Base-by-base conservation (phyloP, 2,113 vertebrate genomes). In the Octodon degus region DNA sequence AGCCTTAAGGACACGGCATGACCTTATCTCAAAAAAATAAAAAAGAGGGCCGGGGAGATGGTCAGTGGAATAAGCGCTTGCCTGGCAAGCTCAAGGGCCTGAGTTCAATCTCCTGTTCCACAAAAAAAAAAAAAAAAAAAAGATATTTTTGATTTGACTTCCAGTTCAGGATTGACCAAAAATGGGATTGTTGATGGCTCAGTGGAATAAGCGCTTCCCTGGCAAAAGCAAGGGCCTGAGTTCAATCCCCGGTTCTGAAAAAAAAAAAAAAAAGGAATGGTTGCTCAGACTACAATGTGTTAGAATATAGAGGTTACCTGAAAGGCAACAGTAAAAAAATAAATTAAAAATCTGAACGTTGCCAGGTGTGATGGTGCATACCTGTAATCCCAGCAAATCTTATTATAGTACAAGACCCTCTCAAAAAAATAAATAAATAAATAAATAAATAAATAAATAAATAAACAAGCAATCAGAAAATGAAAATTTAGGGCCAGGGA, bases 111-210 rank as follows among this genome's bases (percentile, higher is more conserved):
- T 6, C 50, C 50, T 1, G 50, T 50, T 50, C 50, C 10, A 2
- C 43, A 43, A 43, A 43, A 43, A 43, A 3, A n/a, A 50, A 50
- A 50, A 67, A 67, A 34, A 11, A 60, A 62, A 63, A 27, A 63
- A 63, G 22, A 63, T 70, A 27, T 74, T 74, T 88, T 20, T 92
- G 25, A 43, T 70, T 84, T 80, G n/a, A 60, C 74, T 67, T 85
- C 43, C 20, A 90, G 62, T 74, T 96, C 85, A 43, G 67, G 43
- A 50, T 83, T 65, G 60, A 80, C 55, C 25, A 94, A 86, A 77
- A 92, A 60, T 40, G 68, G 81, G 91, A 74, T 67, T 40, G 76
- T 68, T 43, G 43, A 43, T 43, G 43, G 43, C 43, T 43, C 43
- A 43, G 43, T 43, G 6, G 43, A 43, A 43, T 43, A 43, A 43